These are phyloP conservation scores for Dryadula phaetusa DNA, from an alignment of 2,888 invertebrate species.

Conservation along the genomic window DNA sequence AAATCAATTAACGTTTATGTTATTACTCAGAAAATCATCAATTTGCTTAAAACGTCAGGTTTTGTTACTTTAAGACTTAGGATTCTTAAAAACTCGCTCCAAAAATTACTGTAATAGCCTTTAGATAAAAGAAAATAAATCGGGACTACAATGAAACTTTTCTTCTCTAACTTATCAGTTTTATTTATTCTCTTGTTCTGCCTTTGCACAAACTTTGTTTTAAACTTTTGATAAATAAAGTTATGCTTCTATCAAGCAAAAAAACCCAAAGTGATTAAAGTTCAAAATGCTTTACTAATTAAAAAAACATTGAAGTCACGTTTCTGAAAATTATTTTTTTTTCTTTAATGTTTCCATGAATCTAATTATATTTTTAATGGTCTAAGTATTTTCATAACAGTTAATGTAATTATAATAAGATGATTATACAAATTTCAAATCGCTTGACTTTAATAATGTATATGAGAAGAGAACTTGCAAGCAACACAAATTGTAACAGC, in stretches of 20 bases:
- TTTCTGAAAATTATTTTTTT: neutral
- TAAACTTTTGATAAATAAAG: conserved; percentile 41
- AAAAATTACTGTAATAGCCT: conserved; percentile 21
- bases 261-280: conserved; percentile 33
- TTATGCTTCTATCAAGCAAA: conserved; percentile 33
- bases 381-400: no score
- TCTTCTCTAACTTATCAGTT: conserved; percentile 34
- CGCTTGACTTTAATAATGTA: neutral
- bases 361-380: no score
- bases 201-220: conserved; percentile 32
- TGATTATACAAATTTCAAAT: no score
- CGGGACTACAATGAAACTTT: conserved; percentile 38
- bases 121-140: conserved; percentile 32
- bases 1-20: conserved; percentile 13
- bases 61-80: conserved; percentile 10
- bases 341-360: neutral
- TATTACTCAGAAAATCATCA: neutral
- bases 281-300: conserved; percentile 26
- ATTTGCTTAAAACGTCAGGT: neutral
- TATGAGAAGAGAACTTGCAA: neutral
- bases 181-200: conserved; percentile 41
- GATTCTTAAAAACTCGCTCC: neutral
- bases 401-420: no score
- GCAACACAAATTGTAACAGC: neutral
- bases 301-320: conserved; percentile 5